phyloP scores from a whole-genome alignment of 2,113 vertebrate species.

The Clarias gariepinus region DNA sequence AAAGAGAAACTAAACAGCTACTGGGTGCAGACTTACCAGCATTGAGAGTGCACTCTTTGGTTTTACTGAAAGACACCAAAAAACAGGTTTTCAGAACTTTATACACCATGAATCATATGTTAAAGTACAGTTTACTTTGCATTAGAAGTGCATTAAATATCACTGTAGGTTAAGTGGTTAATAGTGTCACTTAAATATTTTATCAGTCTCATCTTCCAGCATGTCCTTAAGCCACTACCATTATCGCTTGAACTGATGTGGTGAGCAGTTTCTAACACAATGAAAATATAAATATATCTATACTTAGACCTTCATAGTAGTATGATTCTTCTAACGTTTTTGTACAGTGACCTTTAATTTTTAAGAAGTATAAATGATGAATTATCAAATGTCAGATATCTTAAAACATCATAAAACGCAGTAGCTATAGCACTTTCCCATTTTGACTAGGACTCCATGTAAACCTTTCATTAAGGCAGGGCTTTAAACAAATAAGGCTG shows the following conservation, averaged over 20 bases:
- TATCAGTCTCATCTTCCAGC: constrained; percentile 15
- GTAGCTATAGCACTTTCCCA: constrained; percentile 1
- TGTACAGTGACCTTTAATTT: not conserved
- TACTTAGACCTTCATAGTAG: not conserved
- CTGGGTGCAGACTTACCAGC: constrained; percentile 71
- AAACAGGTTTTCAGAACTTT: not conserved
- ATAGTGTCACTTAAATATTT: constrained; percentile 18
- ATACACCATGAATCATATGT: not conserved
- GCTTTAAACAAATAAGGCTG: constrained; percentile 26
- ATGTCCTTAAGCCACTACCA: not conserved
- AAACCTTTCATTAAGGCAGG: constrained; percentile 37
- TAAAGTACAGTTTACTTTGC: not conserved
- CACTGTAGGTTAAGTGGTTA: not conserved
- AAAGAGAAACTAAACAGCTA: not conserved
- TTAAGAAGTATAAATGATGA: not conserved
- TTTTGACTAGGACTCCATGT: constrained; percentile 10
- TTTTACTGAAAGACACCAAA: constrained; percentile 75
- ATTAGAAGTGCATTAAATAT: not conserved
- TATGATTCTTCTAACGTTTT: not conserved
- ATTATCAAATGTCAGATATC: not conserved
- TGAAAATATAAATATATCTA: not conserved
- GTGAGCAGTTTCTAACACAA: constrained; percentile 43
- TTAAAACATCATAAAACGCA: not conserved
- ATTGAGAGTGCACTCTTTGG: constrained; percentile 84
- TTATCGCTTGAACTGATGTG: constrained; percentile 52